Evolutionary conservation across 2,797 vertebrate species (phyloP).

Genomic region (Halcyon chelicuti): DNA sequence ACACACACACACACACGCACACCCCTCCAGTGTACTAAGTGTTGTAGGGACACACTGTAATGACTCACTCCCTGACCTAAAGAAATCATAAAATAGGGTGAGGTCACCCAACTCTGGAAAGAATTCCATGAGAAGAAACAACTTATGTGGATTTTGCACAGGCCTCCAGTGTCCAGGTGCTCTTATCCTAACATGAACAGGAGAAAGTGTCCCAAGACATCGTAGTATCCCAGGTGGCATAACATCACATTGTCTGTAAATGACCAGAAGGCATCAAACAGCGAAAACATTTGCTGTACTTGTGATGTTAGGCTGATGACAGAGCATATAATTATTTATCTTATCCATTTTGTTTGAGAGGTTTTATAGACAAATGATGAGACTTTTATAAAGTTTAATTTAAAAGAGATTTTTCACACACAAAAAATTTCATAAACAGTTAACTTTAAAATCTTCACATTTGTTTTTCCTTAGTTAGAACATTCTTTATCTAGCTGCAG

Average conservation of each 20-base stretch:
- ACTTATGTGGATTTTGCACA: background rate
- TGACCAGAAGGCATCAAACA: background rate
- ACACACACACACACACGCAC: too few relatives aligned
- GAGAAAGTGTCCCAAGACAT: background rate
- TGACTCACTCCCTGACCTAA: background rate
- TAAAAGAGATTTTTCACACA: background rate
- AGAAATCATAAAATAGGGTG: background rate
- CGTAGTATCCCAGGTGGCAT: background rate
- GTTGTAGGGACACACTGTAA: background rate
- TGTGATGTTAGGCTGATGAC: background rate
- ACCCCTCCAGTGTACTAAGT: too few relatives aligned
- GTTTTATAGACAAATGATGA: background rate
- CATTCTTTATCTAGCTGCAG: background rate
- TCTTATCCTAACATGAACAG: background rate
- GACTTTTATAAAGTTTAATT: slow-evolving; percentile 11
- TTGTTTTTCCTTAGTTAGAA: background rate
- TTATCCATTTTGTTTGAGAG: background rate
- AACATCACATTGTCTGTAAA: background rate
- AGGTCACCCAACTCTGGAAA: background rate
- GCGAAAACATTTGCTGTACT: background rate
- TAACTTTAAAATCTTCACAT: background rate
- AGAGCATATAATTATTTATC: background rate
- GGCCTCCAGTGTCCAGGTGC: background rate
- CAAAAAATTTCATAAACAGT: background rate
- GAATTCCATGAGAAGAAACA: background rate